Conservation (phyloP, 2,797 vertebrate species). For the Phaenicophaeus curvirostris region DNA sequence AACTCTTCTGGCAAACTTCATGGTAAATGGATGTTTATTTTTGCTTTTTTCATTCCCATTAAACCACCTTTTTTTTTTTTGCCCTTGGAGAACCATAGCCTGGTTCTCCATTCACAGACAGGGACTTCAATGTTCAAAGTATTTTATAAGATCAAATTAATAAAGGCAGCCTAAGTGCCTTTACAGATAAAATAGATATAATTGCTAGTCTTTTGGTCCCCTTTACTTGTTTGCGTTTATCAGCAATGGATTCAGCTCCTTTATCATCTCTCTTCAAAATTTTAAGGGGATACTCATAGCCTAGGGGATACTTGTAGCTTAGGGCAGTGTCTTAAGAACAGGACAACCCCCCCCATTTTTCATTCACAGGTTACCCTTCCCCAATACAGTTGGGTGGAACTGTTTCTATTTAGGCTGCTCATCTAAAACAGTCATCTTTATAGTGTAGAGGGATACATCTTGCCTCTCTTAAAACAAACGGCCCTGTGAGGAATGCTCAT, state of each 20-base stretch:
- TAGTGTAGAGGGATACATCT: background rate
- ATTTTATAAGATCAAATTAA: background rate
- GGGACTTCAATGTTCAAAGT: background rate
- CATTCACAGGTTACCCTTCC: background rate
- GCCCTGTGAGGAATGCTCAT: background rate
- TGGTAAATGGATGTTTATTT: background rate
- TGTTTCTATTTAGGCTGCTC: background rate
- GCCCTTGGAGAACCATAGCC: background rate
- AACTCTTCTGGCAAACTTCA: background rate
- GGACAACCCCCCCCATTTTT: background rate
- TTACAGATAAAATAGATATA: background rate
- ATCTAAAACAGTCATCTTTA: background rate
- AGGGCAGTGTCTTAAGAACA: background rate
- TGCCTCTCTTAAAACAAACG: background rate
- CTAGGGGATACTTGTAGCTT: background rate
- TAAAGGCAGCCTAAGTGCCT: background rate
- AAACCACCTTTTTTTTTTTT: background rate
- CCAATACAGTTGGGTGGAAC: background rate
- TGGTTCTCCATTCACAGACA: background rate
- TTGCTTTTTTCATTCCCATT: background rate
- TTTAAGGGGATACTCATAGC: background rate
- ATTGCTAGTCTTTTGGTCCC: background rate
- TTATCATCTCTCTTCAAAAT: background rate
- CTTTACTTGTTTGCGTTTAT: background rate
- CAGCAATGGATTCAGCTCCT: background rate